Evolutionary conservation across 2,888 invertebrate species (phyloP), one percentile per base, ranked within the genome.

Genomic region (Pantelozetes paolii): DNA sequence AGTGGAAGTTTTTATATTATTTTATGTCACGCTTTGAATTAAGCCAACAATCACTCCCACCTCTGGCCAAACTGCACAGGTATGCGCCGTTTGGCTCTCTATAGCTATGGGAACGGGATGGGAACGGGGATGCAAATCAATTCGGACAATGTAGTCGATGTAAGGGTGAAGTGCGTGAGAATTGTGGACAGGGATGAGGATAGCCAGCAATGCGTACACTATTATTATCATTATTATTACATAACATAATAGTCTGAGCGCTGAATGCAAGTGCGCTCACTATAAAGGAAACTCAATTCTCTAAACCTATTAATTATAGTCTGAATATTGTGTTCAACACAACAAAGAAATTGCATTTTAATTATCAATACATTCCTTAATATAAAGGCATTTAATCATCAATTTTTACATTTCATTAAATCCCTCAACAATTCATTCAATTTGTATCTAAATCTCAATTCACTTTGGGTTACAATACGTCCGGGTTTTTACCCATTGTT

Each of bases 21-120:
- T 67, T 67, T 20, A 40, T 20, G 42, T 67, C 67, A 67, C 67
- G 67, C 23, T 36, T 67, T 67, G 67, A 67, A 67, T 67, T 67
- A 67, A 67, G 54, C 23, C 54, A 23, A 67, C 67, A 36, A 67
- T 40, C 36, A 30, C 67, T 67, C 67, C 40, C 67, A 67, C 67
- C 36, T n/a, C n/a, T n/a, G n/a, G n/a, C n/a, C n/a, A n/a, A n/a
- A n/a, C n/a, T n/a, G n/a, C n/a, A n/a, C n/a, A n/a, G n/a, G n/a
- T n/a, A n/a, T n/a, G n/a, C n/a, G n/a, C n/a, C n/a, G n/a, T n/a
- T n/a, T n/a, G n/a, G n/a, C n/a, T n/a, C 67, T 40, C 36, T 40
- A 40, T 20, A 23, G 13, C 20, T 54, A 54, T 54, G 26, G 20
- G 20, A 11, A 9, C 26, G 11, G 20, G 20, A 48, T 54, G 20